Percentiles rank a stretch among this genome's conserved stretches.
These are phyloP conservation scores for Isichthys henryi DNA, from an alignment of 2,113 vertebrate genomes.

Conservation along the genomic window DNA sequence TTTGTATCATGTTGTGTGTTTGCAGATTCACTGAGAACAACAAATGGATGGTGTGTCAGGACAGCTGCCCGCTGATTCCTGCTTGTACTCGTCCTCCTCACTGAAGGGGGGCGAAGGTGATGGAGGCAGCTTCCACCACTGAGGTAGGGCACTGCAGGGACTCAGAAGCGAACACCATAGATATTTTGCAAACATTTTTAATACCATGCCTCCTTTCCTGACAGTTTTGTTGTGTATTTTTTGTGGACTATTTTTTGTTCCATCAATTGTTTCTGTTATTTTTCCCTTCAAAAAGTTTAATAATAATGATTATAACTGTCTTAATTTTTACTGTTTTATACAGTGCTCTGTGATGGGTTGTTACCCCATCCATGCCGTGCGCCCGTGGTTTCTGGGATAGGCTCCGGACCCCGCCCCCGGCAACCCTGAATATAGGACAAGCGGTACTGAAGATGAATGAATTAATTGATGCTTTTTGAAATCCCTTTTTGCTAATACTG, in stretches of 20 bases:
- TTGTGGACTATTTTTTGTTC: neutral
- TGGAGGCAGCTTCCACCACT: neutral
- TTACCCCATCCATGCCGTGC: neutral
- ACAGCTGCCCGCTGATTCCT: neutral
- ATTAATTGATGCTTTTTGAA: neutral
- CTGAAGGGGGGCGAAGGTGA: neutral
- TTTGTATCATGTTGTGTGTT: neutral
- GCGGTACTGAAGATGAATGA: neutral
- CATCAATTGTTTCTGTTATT: neutral
- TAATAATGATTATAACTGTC: neutral
- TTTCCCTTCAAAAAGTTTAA: neutral
- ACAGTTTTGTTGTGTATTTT: neutral
- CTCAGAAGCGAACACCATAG: neutral
- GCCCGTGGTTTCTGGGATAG: neutral
- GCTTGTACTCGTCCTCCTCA: neutral
- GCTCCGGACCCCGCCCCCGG: neutral
- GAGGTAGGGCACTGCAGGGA: neutral
- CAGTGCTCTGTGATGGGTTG: neutral
- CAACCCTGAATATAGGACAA: neutral
- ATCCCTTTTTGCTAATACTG: neutral
- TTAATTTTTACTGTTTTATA: neutral
- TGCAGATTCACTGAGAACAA: neutral
- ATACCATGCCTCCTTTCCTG: neutral
- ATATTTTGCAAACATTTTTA: neutral
- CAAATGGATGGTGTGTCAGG: neutral